These are phyloP conservation scores for Acanthaster planci DNA, from an alignment of 35 echinoderm and acorn worm species.

Conservation along the genomic window DNA sequence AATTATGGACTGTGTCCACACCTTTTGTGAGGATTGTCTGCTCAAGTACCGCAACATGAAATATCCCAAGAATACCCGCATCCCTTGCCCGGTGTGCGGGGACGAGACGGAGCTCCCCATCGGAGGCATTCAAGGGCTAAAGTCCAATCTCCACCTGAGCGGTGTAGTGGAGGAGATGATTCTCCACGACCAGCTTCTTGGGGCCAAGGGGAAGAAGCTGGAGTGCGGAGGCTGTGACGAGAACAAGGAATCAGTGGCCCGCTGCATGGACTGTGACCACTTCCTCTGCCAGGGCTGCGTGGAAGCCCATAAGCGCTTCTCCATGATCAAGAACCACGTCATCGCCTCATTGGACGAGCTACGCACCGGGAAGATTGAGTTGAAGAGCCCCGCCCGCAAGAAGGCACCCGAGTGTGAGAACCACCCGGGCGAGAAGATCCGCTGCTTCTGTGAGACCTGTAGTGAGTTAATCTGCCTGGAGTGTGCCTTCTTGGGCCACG, in stretches of 20 bases:
- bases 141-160: constrained; percentile 15
- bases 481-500: constrained; percentile 12
- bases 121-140: neutral
- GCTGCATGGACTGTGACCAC: constrained; percentile 28
- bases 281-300: constrained; percentile 27
- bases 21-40: constrained; percentile 9
- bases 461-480: constrained; percentile 1
- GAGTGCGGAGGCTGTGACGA: constrained; percentile 12
- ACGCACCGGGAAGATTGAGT: neutral
- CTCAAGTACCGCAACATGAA: constrained; percentile 26
- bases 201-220: constrained; percentile 11
- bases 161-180: constrained; percentile 15
- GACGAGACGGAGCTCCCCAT: constrained; percentile 8
- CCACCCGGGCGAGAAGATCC: constrained; percentile 23
- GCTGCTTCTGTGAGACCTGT: constrained; percentile 32
- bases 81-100: neutral
- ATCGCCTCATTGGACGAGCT: constrained; percentile 28
- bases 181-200: neutral
- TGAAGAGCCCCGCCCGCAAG: neutral
- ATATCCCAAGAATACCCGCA: constrained; percentile 5
- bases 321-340: constrained; percentile 24
- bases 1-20: constrained; percentile 22
- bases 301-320: neutral
- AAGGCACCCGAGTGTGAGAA: constrained; percentile 8
- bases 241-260: constrained; percentile 16